Conservation (phyloP, 2,888 invertebrate genomes). For the Tethea ocularis region DNA sequence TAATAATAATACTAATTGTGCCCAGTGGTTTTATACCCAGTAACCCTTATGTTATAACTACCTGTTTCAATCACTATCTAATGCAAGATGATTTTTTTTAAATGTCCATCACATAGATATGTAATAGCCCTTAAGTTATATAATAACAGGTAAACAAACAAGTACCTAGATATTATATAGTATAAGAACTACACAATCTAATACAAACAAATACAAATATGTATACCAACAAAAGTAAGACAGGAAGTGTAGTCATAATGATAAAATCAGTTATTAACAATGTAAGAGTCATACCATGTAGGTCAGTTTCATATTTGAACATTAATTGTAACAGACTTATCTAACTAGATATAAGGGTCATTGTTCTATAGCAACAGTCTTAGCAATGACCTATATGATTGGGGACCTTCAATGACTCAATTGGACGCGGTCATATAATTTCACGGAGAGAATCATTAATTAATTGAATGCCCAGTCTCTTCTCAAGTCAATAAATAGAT, state of each 20-base stretch:
- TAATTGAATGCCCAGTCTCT: neutral
- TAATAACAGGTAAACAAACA: no score
- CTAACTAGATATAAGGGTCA: neutral
- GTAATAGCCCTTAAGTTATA: no score
- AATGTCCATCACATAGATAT: no score
- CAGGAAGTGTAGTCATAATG: neutral
- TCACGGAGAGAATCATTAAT: conserved; percentile 13
- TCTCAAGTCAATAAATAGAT: neutral
- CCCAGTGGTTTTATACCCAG: no score
- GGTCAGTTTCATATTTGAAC: conserved; percentile 5
- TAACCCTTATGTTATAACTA: no score
- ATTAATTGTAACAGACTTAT: conserved; percentile 1
- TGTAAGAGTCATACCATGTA: neutral
- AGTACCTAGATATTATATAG: no score
- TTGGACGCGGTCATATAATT: conserved; percentile 33
- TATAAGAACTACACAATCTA: no score
- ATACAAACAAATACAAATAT: neutral
- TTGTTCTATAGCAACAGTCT: conserved; percentile 11
- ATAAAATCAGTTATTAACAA: conserved; percentile 7
- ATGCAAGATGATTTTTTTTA: no score
- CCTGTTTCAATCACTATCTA: no score
- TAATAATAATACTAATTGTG: no score
- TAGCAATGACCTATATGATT: conserved; percentile 44
- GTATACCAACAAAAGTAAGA: neutral
- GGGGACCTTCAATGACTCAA: conserved; percentile 33